A percentile compares a stretch with the other conserved stretches of the same genome.
phyloP scores from a whole-genome alignment of 1,140 invertebrate species.

The Drosophila bifasciata region DNA sequence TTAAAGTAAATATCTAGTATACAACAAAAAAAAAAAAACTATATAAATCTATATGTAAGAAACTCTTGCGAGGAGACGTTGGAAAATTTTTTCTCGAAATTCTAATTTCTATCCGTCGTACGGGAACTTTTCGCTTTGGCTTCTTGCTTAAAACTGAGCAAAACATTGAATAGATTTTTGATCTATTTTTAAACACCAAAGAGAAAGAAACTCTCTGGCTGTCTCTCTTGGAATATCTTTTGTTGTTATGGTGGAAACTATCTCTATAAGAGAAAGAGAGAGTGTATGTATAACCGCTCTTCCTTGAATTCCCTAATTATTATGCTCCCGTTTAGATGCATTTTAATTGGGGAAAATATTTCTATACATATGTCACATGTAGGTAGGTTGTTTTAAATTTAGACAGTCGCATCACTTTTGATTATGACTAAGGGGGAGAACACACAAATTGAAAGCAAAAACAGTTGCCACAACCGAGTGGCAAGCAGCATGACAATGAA shows the following conservation, averaged over 20 bases:
- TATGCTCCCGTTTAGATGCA: constrained; percentile 38
- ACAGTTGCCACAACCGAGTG: constrained; percentile 51
- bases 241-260: constrained; percentile 19
- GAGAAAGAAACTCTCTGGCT: constrained; percentile 1
- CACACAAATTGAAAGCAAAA: constrained; percentile 51
- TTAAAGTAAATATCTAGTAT: constrained; percentile 63
- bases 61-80: constrained; percentile 24
- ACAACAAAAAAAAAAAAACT: constrained; percentile 28
- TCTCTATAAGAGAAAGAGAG: constrained; percentile 14
- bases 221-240: constrained; percentile 31
- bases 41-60: constrained; percentile 57
- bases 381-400: constrained; percentile 69
- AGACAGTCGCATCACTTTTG: constrained; percentile 64
- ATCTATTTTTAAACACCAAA: constrained; percentile 76
- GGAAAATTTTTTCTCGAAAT: constrained; percentile 68
- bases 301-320: constrained; percentile 40
- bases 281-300: no score
- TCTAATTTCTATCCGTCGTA: constrained; percentile 50
- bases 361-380: constrained; percentile 70
- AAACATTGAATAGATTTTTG: constrained; percentile 52
- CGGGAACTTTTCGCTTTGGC: constrained; percentile 68
- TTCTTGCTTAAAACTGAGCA: constrained; percentile 76
- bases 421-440: constrained; percentile 65
- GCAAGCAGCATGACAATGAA: constrained; percentile 48
- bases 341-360: constrained; percentile 63